Conservation (phyloP, 1,140 invertebrate species). For the Fopius arisanus region DNA sequence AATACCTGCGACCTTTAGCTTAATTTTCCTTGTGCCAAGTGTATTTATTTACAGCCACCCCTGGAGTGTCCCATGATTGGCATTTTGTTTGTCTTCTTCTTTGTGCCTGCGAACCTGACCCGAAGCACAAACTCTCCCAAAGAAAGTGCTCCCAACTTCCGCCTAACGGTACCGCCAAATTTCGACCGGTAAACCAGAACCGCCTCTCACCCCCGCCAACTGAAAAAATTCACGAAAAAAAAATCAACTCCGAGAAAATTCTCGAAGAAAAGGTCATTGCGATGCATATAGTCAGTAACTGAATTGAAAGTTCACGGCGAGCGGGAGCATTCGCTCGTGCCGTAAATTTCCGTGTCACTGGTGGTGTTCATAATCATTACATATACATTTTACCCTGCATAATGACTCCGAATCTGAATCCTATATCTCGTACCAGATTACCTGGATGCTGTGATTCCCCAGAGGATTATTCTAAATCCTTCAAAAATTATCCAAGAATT, state of each 20-base stretch:
- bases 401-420: slow-evolving; percentile 12
- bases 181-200: background rate
- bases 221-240: background rate
- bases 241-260: background rate
- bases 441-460: background rate
- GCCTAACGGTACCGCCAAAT: background rate
- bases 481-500: too few relatives aligned
- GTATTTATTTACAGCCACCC: slow-evolving; percentile 5
- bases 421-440: background rate
- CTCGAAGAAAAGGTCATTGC: background rate
- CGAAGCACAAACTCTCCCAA: background rate
- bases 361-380: slow-evolving; percentile 8
- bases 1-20: background rate
- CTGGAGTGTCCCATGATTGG: background rate
- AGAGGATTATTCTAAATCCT: too few relatives aligned
- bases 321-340: background rate
- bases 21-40: background rate
- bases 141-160: slow-evolving; percentile 6
- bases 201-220: background rate
- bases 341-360: background rate
- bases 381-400: background rate
- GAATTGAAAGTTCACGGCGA: slow-evolving; percentile 1
- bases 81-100: background rate
- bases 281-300: background rate
- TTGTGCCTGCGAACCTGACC: background rate